Evolutionary conservation across 1,140 invertebrate species (phyloP).

Genomic region (Propsilocerus akamusi): DNA sequence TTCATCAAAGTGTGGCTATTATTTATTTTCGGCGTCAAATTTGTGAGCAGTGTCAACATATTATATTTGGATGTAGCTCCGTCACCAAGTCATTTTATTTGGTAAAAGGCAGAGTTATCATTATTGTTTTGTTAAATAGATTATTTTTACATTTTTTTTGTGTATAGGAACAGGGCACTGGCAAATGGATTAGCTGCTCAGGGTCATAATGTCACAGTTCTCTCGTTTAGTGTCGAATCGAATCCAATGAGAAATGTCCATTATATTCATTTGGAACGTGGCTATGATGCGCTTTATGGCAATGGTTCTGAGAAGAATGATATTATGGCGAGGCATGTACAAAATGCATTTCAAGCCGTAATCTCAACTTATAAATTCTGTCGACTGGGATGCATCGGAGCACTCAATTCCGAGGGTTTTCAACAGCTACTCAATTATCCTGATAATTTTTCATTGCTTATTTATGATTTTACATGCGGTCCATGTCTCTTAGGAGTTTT

Average conservation of each 20-base stretch:
- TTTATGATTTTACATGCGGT: constrained; percentile 2
- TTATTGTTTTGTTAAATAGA: neutral
- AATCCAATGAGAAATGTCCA: neutral
- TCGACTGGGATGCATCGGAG: neutral
- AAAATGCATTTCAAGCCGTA: neutral
- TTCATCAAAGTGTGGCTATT: no score
- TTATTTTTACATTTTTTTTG: neutral
- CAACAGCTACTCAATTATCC: constrained; percentile 4
- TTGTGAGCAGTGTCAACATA: no score
- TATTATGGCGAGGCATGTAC: neutral
- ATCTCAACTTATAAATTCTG: neutral
- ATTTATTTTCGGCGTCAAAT: no score
- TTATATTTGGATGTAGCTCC: no score
- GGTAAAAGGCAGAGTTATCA: neutral
- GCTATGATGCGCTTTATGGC: neutral
- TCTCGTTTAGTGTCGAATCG: constrained; percentile 6
- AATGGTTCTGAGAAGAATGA: neutral
- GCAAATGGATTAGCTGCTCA: constrained; percentile 9
- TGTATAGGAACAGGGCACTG: constrained; percentile 9
- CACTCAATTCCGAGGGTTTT: constrained; percentile 3
- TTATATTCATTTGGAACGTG: constrained; percentile 1
- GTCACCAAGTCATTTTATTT: constrained; percentile 2
- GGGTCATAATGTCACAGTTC: constrained; percentile 13
- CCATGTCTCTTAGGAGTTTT: constrained; percentile 1
- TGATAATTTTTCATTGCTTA: constrained; percentile 8